Conservation (phyloP, 2,113 vertebrate species). For the Serinus canaria region DNA sequence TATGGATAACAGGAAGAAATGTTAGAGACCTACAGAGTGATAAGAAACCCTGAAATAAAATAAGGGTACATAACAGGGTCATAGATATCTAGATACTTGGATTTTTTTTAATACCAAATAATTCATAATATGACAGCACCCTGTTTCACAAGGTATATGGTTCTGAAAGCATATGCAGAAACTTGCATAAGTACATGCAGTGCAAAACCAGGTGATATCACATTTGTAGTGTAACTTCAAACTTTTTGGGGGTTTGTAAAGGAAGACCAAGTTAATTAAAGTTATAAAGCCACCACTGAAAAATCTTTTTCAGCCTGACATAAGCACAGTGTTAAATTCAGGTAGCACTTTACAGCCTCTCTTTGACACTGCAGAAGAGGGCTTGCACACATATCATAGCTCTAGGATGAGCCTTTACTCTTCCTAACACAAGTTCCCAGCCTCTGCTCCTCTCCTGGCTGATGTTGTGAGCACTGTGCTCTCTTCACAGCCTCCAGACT, state of each 20-base stretch:
- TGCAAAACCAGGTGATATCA: not conserved
- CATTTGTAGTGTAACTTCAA: rapidly evolving
- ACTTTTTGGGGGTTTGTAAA: not conserved
- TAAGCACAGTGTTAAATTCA: not conserved
- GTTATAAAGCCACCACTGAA: not conserved
- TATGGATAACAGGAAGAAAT: not conserved
- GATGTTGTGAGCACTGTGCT: not conserved
- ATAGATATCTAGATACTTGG: not conserved
- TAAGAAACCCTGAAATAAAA: not conserved
- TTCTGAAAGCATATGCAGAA: not conserved
- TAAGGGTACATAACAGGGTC: not conserved
- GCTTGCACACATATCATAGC: not conserved
- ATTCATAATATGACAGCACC: not conserved
- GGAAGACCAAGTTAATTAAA: not conserved
- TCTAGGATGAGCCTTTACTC: not conserved
- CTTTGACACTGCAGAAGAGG: not conserved
- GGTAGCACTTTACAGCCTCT: not conserved
- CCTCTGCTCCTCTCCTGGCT: not conserved
- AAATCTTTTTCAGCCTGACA: not conserved
- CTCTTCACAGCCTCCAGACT: not conserved
- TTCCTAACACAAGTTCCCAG: not conserved
- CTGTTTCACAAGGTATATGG: not conserved
- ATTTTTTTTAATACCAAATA: not conserved
- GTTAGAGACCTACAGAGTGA: not conserved
- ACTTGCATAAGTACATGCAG: not conserved